phyloP scores from a whole-genome alignment of 2,113 vertebrate genomes.

The Limanda limanda region DNA sequence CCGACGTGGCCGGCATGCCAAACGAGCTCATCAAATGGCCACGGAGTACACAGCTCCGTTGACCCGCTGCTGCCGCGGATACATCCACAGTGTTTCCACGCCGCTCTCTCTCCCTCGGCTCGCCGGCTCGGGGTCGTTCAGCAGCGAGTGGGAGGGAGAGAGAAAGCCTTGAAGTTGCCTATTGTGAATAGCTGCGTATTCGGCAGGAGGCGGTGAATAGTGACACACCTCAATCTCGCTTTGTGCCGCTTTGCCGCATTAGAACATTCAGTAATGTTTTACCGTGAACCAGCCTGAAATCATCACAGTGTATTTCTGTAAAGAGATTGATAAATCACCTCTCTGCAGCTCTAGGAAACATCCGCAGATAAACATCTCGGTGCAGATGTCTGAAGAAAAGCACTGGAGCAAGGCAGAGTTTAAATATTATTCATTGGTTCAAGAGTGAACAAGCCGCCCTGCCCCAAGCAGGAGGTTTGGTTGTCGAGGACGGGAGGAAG shows the following conservation, averaged over 20 bases:
- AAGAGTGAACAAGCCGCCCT: constrained; percentile 4
- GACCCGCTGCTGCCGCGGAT: constrained; percentile 34
- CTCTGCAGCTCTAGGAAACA: not conserved
- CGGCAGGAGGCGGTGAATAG: not conserved
- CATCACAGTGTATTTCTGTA: not conserved
- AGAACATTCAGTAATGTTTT: not conserved
- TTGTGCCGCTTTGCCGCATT: not conserved
- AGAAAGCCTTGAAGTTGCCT: constrained; percentile 27
- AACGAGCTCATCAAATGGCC: constrained; percentile 50
- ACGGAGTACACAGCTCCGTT: constrained; percentile 18
- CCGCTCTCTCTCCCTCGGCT: constrained; percentile 2
- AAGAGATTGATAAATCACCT: constrained; percentile 1
- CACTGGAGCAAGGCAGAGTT: constrained; percentile 21
- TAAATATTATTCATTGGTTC: constrained; percentile 31
- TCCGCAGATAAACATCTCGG: constrained; percentile 2
- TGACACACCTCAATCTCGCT: constrained; percentile 11
- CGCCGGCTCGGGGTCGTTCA: not conserved
- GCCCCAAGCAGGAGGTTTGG: constrained; percentile 2
- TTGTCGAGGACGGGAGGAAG: not conserved
- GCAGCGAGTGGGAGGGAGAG: constrained; percentile 31
- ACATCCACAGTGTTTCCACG: constrained; percentile 18
- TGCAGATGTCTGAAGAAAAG: constrained; percentile 15
- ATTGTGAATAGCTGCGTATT: constrained; percentile 33
- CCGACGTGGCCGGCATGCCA: constrained; percentile 57
- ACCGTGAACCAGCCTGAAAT: not conserved